Evolutionary conservation across 2,113 vertebrate species (phyloP), one percentile per base, ranked within the genome.

Genomic region (Xyliphius kryptos): DNA sequence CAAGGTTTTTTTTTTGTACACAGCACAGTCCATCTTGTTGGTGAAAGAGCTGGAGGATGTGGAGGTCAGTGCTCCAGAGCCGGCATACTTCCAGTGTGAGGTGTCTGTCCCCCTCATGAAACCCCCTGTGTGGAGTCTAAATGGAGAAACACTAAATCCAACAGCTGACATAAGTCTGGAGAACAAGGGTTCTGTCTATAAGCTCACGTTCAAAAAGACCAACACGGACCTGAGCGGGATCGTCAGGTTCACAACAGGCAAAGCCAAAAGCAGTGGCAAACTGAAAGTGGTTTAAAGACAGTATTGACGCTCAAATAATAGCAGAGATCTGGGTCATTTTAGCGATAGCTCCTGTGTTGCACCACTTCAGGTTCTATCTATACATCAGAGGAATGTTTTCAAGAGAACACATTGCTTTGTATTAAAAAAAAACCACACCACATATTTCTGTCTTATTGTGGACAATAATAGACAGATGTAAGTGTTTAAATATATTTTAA

Each of bases 81-180:
- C 71, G 0, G 87, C 84, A 0, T 64, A 67, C 36, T 88, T 89
- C 67, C 81, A 86, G 72, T 90, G 89, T 1, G 82, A 89, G 60
- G 72, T 88, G 56, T 89, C 89, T 0, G 76, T 88, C 0, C 80
- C 62, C 15, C 76, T 85, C 8, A 68, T 69, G 54, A 82, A 80
- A 62, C 57, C 80, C 5, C 86, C 88, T 0, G 68, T 83, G 13
- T 91, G 89, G 88, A 87, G 75, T 41, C 71, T 91, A 51, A 89
- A 89, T 1, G 85, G 88, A 7, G 77, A 74, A 20, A 41, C 61
- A 6, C 70, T 91, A n/a, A 72, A 67, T 16, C 2, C 66, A 0
- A 77, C 85, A 2, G 68, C 79, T 0, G 66, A 63, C 0, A 68
- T 89, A 1, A 73, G 74, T 8, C 50, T 89, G 62, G 88, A 89